Percentiles rank a stretch among this genome's conserved stretches.
phyloP scores from a whole-genome alignment of 2,888 invertebrate genomes.

The Caenorhabditis panamensis region DNA sequence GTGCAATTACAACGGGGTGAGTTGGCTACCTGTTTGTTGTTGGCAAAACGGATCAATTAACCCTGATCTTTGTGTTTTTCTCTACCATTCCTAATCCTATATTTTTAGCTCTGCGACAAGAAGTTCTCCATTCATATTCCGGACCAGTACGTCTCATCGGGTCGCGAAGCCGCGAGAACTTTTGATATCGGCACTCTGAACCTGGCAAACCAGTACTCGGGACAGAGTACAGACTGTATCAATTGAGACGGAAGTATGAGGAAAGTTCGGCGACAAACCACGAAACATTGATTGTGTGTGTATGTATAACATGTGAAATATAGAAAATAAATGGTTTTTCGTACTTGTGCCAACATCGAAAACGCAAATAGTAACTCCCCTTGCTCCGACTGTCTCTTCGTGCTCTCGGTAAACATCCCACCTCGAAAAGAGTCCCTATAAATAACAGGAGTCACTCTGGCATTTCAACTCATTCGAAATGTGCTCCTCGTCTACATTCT shows the following conservation, averaged over 20 bases:
- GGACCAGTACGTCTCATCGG: conserved; percentile 65
- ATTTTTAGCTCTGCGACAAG: conserved; percentile 66
- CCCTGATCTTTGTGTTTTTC: neutral
- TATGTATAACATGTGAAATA: conserved; percentile 35
- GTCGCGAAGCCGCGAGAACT: conserved; percentile 59
- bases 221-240: conserved; percentile 71
- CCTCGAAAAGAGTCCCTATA: conserved; percentile 26
- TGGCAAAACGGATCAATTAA: conserved; percentile 10
- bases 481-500: conserved; percentile 30
- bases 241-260: conserved; percentile 45
- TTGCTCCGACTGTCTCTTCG: conserved; percentile 12
- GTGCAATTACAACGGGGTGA: conserved; percentile 69
- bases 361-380: conserved; percentile 27
- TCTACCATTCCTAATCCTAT: no score
- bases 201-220: conserved; percentile 70
- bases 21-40: neutral
- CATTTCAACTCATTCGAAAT: conserved; percentile 23
- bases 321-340: conserved; percentile 54
- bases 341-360: conserved; percentile 59
- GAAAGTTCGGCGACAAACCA: conserved; percentile 54
- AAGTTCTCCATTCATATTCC: conserved; percentile 71
- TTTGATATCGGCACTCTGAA: conserved; percentile 71
- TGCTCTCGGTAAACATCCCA: conserved; percentile 36
- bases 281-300: conserved; percentile 28
- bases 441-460: conserved; percentile 22